These are phyloP conservation scores for Spisula solida DNA, from an alignment of 2,888 invertebrate species.

Conservation along the genomic window DNA sequence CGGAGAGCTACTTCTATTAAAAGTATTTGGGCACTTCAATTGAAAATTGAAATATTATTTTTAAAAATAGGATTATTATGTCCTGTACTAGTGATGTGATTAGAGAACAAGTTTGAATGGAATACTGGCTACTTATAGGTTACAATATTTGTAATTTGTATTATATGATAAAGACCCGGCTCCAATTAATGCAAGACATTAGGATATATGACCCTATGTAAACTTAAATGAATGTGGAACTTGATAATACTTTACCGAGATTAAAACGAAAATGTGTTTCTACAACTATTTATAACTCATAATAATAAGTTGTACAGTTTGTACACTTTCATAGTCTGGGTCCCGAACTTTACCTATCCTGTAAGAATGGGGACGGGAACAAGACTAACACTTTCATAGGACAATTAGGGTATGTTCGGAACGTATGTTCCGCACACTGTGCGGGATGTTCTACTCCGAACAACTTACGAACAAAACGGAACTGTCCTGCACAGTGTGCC, in stretches of 20 bases:
- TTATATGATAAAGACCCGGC: conserved; percentile 27
- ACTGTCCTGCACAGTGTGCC: no score
- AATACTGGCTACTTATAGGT: conserved; percentile 17
- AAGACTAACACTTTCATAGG: no score
- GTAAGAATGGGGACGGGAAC: no score
- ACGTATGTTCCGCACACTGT: no score
- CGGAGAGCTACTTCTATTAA: conserved; percentile 38
- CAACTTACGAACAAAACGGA: no score
- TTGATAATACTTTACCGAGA: no score
- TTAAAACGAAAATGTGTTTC: background rate
- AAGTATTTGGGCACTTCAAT: conserved; percentile 22
- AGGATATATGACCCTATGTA: conserved; percentile 21
- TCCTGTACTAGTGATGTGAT: conserved; percentile 21
- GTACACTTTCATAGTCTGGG: no score
- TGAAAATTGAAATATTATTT: conserved; percentile 43
- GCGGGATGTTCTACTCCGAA: no score
- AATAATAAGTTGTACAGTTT: no score
- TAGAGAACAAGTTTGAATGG: background rate
- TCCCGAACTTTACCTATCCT: no score
- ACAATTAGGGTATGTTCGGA: no score
- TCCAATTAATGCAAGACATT: conserved; percentile 22
- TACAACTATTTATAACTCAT: background rate
- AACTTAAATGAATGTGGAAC: background rate
- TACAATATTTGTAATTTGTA: conserved; percentile 35
- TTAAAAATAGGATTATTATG: conserved; percentile 40